Base-by-base conservation (phyloP, 2,113 vertebrate genomes). In the Melozone crissalis region DNA sequence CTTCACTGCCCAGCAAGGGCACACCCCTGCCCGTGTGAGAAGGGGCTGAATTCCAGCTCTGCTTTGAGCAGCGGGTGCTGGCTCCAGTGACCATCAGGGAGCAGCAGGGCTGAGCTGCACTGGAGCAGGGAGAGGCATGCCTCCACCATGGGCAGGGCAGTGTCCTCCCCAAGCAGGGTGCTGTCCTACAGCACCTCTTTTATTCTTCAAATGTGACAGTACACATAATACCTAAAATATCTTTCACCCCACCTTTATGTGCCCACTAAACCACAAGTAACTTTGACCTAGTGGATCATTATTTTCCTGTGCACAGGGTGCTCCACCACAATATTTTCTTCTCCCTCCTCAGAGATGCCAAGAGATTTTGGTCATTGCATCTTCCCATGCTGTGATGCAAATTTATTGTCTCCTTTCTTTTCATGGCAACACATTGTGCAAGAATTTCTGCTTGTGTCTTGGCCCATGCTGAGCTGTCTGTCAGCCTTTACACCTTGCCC, bases 401-500 rank as follows among this genome's bases (percentile, higher is more conserved):
- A 93, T 80, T 61, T 46, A 95, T 52, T 80, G 33, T 39, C 74
- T 67, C 28, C n/a, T 66, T 87, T 80, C 55, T 86, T 80, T 86
- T 83, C 79, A 63, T 59, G 65, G 90, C 44, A 95, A 73, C 18
- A 30, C 47, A 63, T n/a, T 80, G 80, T 74, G 59, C 74, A 77
- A 74, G 67, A 73, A 51, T 43, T 90, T 77, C 75, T 95, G 82
- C 65, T 73, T 69, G 19, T 80, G 72, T 65, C 82, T 74, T 91
- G 91, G 85, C 91, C 90, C 68, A 41, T 44, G 72, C 84, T 74
- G 92, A 91, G 84, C 87, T 79, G 93, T 89, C 87, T 93, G 71
- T 55, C 90, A 96, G 72, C 57, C 55, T 94, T 95, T 91, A 90
- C 82, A 83, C 67, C 51, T 87, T 87, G 51, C 47, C 63, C 63